Base-by-base conservation (phyloP, 2,888 invertebrate species). In the Oasisia sp. region DNA sequence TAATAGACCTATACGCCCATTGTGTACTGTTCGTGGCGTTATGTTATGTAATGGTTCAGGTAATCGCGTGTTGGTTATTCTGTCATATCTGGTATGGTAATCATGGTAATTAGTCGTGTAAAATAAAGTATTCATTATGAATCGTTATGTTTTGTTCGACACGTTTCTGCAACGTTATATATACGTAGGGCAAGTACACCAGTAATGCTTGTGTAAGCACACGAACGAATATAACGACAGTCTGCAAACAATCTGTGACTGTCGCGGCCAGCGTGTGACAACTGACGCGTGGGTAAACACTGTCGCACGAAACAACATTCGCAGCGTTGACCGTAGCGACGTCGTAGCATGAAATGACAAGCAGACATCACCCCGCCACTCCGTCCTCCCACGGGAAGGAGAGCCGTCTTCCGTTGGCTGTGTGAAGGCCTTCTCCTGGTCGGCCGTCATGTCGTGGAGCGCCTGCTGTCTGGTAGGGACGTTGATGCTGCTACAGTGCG, bases 191-290 rank as follows among this genome's bases (percentile, higher is more conserved):
- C 14, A 58, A 19, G 74, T 27, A 74, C 74, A 74, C 74, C 74
- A 19, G 27, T 74, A 74, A 74, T 74, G 27, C 74, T 74, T n/a
- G 74, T 74, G n/a, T 74, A 27, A 74, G 74, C n/a, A 74, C 74
- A 74, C 74, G 5, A 19, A 27, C 19, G 74, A 74, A 74, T 74
- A n/a, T 74, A 74, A 74, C 74, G 74, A 74, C 74, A 74, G 74
- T 74, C 74, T 74, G 74, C 74, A 74, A 74, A 74, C 74, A 74
- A 74, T 74, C 19, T 74, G 74, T 74, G 74, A 74, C 74, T 74
- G 74, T 74, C 74, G 74, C 74, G 19, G 74, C 14, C 74, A 74
- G n/a, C 74, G 27, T 74, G 74, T 74, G 74, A 74, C 74, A 74
- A 74, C n/a, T 74, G 74, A 74, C 27, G 74, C 74, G 74, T 27